Evolutionary conservation across 2,113 vertebrate species (phyloP).

Genomic region (Gallinago undulata): DNA sequence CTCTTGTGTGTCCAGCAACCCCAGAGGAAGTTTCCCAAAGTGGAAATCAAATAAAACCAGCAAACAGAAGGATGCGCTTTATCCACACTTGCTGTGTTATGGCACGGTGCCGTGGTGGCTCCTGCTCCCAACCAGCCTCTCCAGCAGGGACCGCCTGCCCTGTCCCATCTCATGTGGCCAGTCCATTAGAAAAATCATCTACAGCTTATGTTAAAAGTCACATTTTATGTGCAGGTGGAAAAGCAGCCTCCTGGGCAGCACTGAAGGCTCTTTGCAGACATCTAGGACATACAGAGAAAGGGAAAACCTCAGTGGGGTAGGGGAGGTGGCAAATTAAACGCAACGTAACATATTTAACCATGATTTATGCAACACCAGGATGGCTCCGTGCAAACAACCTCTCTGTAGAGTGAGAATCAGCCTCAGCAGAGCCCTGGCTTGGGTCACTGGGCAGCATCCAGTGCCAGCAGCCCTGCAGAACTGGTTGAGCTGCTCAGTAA

Average conservation of each 20-base stretch:
- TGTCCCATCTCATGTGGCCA: background rate
- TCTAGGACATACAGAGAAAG: background rate
- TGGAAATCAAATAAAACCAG: background rate
- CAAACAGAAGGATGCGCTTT: background rate
- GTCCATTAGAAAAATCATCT: background rate
- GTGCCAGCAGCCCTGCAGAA: background rate
- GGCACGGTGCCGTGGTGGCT: accelerated
- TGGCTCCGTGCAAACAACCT: background rate
- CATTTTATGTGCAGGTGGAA: background rate
- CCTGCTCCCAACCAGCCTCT: background rate
- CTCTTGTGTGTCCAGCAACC: background rate
- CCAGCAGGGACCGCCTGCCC: background rate
- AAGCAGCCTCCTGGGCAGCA: background rate
- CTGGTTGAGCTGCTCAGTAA: background rate
- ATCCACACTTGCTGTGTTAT: too few relatives aligned
- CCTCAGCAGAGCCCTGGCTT: background rate
- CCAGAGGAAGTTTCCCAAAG: background rate
- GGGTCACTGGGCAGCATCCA: background rate
- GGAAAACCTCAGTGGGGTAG: background rate
- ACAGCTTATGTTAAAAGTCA: too few relatives aligned
- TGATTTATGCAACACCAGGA: background rate
- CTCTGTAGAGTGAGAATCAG: too few relatives aligned
- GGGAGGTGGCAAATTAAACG: background rate
- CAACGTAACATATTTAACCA: background rate
- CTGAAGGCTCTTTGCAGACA: background rate